Evolutionary conservation across 1,140 invertebrate species (phyloP).

Genomic region (Drosophila pandora): DNA sequence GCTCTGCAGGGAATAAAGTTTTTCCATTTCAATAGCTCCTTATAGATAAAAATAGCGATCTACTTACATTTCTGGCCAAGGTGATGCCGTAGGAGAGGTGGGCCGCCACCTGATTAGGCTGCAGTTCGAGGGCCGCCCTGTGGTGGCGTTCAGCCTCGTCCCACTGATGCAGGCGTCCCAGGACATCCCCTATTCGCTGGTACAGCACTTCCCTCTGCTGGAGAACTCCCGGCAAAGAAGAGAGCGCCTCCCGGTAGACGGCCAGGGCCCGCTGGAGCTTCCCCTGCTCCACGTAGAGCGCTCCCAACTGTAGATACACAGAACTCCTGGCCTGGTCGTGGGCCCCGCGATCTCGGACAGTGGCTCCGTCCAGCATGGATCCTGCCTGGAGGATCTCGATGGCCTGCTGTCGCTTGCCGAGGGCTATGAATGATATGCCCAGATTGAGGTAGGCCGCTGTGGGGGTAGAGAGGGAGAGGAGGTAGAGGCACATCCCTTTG

Average conservation of each 20-base stretch:
- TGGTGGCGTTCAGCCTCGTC: conserved; percentile 93
- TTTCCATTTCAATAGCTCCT: neutral
- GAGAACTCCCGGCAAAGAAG: conserved; percentile 91
- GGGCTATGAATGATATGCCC: conserved; percentile 92
- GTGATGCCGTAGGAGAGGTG: conserved; percentile 96
- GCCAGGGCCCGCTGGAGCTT: conserved; percentile 93
- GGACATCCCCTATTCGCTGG: conserved; percentile 89
- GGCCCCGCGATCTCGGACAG: conserved; percentile 93
- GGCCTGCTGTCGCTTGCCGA: conserved; percentile 93
- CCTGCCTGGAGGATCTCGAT: conserved; percentile 92
- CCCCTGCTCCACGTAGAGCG: conserved; percentile 94
- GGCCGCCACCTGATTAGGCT: conserved; percentile 94
- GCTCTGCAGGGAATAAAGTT: conserved; percentile 85
- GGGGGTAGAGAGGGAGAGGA: neutral
- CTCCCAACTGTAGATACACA: conserved; percentile 95
- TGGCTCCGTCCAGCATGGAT: conserved; percentile 92
- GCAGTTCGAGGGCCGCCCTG: conserved; percentile 90
- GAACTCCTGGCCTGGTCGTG: conserved; percentile 96
- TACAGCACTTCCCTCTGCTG: conserved; percentile 88
- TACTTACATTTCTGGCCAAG: conserved; percentile 93
- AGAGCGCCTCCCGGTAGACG: conserved; percentile 94
- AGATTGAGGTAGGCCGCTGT: conserved; percentile 98
- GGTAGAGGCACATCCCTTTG: neutral
- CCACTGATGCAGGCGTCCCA: conserved; percentile 91
- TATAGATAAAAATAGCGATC: too few relatives aligned